Evolutionary conservation across 1,140 invertebrate genomes (phyloP).

Genomic region (Monomorium pharaonis): DNA sequence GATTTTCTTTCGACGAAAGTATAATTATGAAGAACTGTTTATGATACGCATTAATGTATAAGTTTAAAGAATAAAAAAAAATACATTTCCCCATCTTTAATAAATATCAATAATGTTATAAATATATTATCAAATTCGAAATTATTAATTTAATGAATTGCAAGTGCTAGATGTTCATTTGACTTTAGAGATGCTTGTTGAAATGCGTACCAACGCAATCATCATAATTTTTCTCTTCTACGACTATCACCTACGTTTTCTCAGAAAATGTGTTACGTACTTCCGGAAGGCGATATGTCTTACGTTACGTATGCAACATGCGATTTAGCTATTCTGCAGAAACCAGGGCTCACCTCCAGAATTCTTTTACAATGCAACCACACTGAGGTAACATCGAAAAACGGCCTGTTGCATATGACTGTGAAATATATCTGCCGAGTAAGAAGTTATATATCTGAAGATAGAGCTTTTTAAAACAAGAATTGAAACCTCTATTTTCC

Average conservation of each 20-base stretch:
- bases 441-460: slow-evolving; percentile 52
- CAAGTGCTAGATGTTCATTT: not conserved
- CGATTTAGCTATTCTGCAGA: slow-evolving; percentile 58
- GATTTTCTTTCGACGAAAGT: not conserved
- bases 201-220: slow-evolving; percentile 3
- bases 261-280: slow-evolving; percentile 29
- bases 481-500: slow-evolving; percentile 34
- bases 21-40: not conserved
- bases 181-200: not conserved
- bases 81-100: not conserved
- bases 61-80: not conserved
- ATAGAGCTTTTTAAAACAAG: slow-evolving; percentile 29
- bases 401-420: slow-evolving; percentile 59
- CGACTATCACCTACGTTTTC: slow-evolving; percentile 21
- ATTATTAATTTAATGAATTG: not conserved
- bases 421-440: slow-evolving; percentile 41
- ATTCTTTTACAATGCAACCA: slow-evolving; percentile 52
- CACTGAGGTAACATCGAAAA: slow-evolving; percentile 53
- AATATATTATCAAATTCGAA: not conserved
- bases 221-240: slow-evolving; percentile 24
- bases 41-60: not conserved
- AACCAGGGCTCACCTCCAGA: slow-evolving; percentile 52
- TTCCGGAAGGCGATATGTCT: slow-evolving; percentile 46
- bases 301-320: slow-evolving; percentile 55
- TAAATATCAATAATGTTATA: not conserved